These are phyloP conservation scores for Microctonus brassicae DNA, from an alignment of 2,888 invertebrate species.

Conservation along the genomic window DNA sequence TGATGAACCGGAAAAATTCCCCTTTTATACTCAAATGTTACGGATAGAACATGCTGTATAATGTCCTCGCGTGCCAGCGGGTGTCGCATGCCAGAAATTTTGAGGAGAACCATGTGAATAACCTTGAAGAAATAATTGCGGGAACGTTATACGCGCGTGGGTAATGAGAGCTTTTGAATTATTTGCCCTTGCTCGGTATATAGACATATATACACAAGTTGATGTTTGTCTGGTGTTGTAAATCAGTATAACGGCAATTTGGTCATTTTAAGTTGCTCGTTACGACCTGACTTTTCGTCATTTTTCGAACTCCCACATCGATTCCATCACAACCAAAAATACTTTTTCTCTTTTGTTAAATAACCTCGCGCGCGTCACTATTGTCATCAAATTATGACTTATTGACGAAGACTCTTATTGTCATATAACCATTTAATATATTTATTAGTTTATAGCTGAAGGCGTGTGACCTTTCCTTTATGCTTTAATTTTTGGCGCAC, in stretches of 20 bases:
- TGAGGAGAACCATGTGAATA: neutral
- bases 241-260: constrained; percentile 32
- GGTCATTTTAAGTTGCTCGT: neutral
- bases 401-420: constrained; percentile 57
- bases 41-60: neutral
- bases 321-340: neutral
- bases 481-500: neutral
- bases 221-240: constrained; percentile 16
- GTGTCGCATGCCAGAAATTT: constrained; percentile 44
- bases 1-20: neutral
- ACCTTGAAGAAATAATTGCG: constrained; percentile 22
- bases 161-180: constrained; percentile 14
- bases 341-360: neutral
- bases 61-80: constrained; percentile 61
- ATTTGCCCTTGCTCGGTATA: constrained; percentile 28
- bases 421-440: constrained; percentile 56
- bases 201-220: neutral
- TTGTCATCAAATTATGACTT: constrained; percentile 61
- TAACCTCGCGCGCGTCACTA: constrained; percentile 27
- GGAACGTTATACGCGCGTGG: neutral
- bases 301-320: neutral
- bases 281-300: neutral
- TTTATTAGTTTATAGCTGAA: constrained; percentile 61
- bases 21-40: neutral
- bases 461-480: neutral